These are phyloP conservation scores for Poeciliopsis gracilis DNA, from an alignment of 2,797 vertebrate genomes.

Conservation along the genomic window DNA sequence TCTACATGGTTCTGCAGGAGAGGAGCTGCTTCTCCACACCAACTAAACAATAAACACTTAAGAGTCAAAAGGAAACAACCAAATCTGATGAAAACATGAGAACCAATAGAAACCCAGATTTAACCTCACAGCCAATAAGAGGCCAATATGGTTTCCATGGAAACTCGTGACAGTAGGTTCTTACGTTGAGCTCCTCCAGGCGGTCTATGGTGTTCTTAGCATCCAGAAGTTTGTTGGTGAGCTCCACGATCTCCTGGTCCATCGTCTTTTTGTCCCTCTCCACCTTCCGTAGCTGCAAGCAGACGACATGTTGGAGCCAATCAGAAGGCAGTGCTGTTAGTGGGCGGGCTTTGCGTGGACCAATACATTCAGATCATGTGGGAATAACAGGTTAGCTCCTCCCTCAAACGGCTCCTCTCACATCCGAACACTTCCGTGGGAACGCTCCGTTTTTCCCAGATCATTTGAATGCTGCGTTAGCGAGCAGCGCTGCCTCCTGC, in stretches of 20 bases:
- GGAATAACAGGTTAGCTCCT: conserved; percentile 28
- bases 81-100: too few species aligned
- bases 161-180: conserved; percentile 12
- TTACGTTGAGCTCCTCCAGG: conserved; percentile 95
- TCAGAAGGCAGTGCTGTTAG: conserved; percentile 14
- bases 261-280: conserved; percentile 96
- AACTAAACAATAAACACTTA: too few species aligned
- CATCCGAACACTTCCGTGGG: neutral
- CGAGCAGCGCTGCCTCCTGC: conserved; percentile 38
- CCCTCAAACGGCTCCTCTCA: neutral
- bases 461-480: conserved; percentile 54
- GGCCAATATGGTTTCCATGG: neutral
- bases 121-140: neutral
- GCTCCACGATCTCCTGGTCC: conserved; percentile 97
- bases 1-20: neutral
- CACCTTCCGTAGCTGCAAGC: conserved; percentile 90
- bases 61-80: too few species aligned
- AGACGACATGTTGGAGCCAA: conserved; percentile 19
- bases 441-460: conserved; percentile 45
- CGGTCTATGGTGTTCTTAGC: conserved; percentile 95
- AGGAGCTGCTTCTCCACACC: too few species aligned
- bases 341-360: conserved; percentile 1
- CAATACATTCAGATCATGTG: conserved; percentile 59
- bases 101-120: neutral
- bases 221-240: conserved; percentile 96